Evolutionary conservation across 2,888 invertebrate species (phyloP).

Genomic region (Philonicus albiceps): DNA sequence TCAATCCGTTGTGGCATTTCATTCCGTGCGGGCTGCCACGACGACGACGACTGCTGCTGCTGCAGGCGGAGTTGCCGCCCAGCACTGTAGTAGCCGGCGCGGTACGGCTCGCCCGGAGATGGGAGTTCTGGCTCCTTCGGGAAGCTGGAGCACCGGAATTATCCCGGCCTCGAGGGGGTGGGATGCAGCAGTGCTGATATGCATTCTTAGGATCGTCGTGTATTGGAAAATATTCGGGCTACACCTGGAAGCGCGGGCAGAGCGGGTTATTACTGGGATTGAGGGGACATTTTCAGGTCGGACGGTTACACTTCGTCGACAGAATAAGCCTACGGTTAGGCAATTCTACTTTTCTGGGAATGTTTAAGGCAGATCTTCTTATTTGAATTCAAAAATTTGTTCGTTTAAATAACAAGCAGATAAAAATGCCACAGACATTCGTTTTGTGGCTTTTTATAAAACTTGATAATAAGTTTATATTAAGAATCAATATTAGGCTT

Average conservation of each 20-base stretch:
- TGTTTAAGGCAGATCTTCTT: not conserved
- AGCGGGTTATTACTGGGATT: not conserved
- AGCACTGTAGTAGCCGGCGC: not conserved
- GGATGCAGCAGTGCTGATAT: not conserved
- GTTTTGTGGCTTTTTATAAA: not conserved
- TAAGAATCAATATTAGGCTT: too few relatives aligned
- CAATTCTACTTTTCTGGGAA: not conserved
- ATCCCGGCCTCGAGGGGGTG: not conserved
- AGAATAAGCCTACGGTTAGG: not conserved
- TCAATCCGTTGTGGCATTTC: conserved; percentile 53
- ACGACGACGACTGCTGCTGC: not conserved
- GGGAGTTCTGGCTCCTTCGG: not conserved
- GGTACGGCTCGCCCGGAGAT: too few relatives aligned
- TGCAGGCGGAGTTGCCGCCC: not conserved
- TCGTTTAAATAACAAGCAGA: not conserved
- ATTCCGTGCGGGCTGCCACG: not conserved
- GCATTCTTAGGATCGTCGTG: not conserved
- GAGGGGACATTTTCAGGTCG: not conserved
- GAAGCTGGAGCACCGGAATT: not conserved
- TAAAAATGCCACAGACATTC: not conserved
- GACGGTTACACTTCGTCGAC: not conserved
- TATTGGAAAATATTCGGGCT: not conserved
- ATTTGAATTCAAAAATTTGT: not conserved
- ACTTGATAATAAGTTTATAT: too few relatives aligned
- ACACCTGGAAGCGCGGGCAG: not conserved